phyloP scores from a whole-genome alignment of 2,888 invertebrate species.

The Lucinisca nassula region DNA sequence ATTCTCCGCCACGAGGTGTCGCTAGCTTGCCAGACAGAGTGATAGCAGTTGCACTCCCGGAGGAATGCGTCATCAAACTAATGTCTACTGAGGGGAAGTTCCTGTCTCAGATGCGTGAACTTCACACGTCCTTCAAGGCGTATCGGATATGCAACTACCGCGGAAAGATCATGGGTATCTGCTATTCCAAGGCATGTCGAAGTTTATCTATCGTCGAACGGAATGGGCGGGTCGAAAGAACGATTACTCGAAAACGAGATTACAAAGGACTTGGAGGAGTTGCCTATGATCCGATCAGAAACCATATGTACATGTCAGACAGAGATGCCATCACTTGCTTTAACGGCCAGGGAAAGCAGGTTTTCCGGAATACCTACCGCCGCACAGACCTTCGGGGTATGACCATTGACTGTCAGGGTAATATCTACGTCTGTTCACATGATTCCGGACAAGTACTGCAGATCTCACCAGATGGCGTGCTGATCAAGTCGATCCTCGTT shows the following conservation, averaged over 20 bases:
- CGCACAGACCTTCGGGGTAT: constrained; percentile 66
- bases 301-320: constrained; percentile 68
- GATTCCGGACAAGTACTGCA: constrained; percentile 68
- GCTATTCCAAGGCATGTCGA: constrained; percentile 65
- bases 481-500: constrained; percentile 68
- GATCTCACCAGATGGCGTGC: constrained; percentile 58
- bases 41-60: constrained; percentile 64
- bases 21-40: constrained; percentile 58
- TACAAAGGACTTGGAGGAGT: constrained; percentile 70
- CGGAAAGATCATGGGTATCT: constrained; percentile 62
- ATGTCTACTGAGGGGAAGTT: constrained; percentile 66
- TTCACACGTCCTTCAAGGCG: constrained; percentile 65
- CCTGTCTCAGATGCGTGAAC: constrained; percentile 52
- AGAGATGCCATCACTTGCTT: constrained; percentile 61
- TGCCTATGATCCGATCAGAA: constrained; percentile 65
- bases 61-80: constrained; percentile 65
- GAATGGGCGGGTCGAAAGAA: constrained; percentile 65
- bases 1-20: constrained; percentile 66
- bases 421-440: constrained; percentile 69
- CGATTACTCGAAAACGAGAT: constrained; percentile 63
- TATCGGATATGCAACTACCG: constrained; percentile 58
- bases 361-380: constrained; percentile 67
- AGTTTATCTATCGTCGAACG: constrained; percentile 62
- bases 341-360: constrained; percentile 63
- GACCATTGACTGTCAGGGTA: constrained; percentile 67